Conservation (phyloP, 1,140 invertebrate genomes). For the Drosophila bocki region DNA sequence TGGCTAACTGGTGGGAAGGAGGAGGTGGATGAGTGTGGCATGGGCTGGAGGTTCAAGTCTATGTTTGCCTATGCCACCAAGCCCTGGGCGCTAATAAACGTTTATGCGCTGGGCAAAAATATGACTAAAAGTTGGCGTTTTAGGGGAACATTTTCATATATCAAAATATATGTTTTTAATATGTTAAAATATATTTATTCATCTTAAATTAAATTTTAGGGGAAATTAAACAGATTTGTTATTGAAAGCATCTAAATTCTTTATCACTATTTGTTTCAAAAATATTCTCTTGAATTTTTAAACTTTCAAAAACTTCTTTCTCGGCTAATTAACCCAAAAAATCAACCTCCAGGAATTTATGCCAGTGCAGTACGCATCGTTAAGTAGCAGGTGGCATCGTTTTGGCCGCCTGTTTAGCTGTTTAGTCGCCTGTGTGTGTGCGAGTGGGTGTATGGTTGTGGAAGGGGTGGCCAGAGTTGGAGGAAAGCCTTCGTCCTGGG, state of each 20-base stretch:
- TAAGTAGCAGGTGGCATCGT: conserved; percentile 70
- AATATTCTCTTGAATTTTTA: not conserved
- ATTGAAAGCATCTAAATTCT: not conserved
- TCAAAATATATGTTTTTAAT: not conserved
- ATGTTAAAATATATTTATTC: not conserved
- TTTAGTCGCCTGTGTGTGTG: conserved; percentile 35
- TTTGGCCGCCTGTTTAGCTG: conserved; percentile 59
- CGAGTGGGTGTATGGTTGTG: not conserved
- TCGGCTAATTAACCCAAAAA: not conserved
- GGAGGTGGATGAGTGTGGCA: not conserved
- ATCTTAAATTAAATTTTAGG: not conserved
- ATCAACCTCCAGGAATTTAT: conserved; percentile 2
- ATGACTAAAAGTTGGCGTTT: conserved; percentile 5
- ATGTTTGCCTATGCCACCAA: conserved; percentile 37
- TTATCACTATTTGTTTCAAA: too few species aligned
- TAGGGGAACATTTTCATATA: not conserved
- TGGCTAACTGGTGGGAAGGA: conserved; percentile 6
- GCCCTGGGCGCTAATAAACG: conserved; percentile 53
- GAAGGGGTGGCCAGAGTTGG: not conserved
- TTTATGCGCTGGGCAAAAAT: conserved; percentile 27
- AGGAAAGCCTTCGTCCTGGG: conserved; percentile 17
- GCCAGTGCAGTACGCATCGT: conserved; percentile 56
- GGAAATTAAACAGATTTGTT: too few species aligned
- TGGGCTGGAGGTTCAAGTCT: conserved; percentile 13
- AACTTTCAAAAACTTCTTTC: not conserved